A percentile compares a stretch with the other conserved stretches of the same genome.
Conservation (phyloP, 1,140 invertebrate genomes). For the Lepidurus packardi region DNA sequence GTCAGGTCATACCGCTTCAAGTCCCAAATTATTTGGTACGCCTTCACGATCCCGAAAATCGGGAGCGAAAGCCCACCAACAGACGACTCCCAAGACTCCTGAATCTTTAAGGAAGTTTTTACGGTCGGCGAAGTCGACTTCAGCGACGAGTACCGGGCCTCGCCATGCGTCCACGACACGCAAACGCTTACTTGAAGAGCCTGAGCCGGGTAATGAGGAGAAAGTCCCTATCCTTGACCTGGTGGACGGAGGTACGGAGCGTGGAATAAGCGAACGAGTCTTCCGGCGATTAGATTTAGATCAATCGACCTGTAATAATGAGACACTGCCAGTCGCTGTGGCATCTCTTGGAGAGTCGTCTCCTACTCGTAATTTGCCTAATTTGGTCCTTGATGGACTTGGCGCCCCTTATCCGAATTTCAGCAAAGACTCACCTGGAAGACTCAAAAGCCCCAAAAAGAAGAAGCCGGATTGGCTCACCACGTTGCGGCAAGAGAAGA, state of each 20-base stretch:
- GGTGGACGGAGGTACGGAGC: not conserved
- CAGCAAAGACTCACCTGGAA: not conserved
- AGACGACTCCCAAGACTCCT: not conserved
- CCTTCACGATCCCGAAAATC: slow-evolving; percentile 12
- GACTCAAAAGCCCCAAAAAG: not conserved
- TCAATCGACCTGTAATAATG: not conserved
- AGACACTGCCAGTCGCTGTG: not conserved
- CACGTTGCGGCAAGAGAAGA: slow-evolving; percentile 23
- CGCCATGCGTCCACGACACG: not conserved
- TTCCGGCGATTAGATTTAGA: slow-evolving; percentile 38
- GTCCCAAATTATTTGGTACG: not conserved
- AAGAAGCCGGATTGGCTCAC: slow-evolving; percentile 31
- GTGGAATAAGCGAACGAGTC: slow-evolving; percentile 13
- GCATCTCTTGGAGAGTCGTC: slow-evolving; percentile 42
- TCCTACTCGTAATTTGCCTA: slow-evolving; percentile 67
- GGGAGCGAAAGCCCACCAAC: not conserved
- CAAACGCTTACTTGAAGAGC: not conserved
- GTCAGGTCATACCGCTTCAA: not conserved
- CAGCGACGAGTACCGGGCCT: not conserved
- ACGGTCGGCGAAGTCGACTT: not conserved
- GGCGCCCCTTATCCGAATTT: slow-evolving; percentile 55
- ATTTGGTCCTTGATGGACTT: slow-evolving; percentile 65
- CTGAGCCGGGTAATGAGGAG: not conserved
- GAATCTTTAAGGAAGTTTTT: slow-evolving; percentile 16
- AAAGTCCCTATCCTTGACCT: not conserved